Evolutionary conservation across 2,888 invertebrate genomes (phyloP), one percentile per base, ranked within the genome.

Genomic region (Timema podura): DNA sequence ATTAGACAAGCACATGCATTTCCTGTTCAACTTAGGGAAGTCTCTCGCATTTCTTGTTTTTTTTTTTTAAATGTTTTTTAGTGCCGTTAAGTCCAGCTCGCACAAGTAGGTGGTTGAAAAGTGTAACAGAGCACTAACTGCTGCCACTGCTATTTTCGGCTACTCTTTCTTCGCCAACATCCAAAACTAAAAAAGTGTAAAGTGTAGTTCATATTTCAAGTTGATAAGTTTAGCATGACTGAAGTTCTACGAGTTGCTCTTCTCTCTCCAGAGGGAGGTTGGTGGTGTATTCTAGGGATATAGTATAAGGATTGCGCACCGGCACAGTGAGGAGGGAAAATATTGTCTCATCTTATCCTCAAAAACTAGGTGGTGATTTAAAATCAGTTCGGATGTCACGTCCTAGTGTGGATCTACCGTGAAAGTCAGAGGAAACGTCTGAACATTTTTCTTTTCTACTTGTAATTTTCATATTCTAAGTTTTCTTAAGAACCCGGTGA

Each of bases 251-350:
- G 59, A 59, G 59, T 10, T n/a, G n/a, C n/a, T n/a, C n/a, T n/a
- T n/a, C n/a, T n/a, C n/a, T n/a, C n/a, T n/a, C n/a, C n/a, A n/a
- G n/a, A n/a, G n/a, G n/a, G n/a, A n/a, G n/a, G n/a, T n/a, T n/a
- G n/a, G 59, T 59, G 59, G 59, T 59, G 59, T n/a, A 59, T 59
- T 59, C 59, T 59, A 30, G n/a, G n/a, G 59, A 59, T 30, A 10
- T 30, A n/a, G 59, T n/a, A 59, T 59, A 59, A n/a, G n/a, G n/a
- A 59, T 59, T 59, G 59, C n/a, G 8, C n/a, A 59, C 59, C n/a
- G 15, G 16, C 15, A 15, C 59, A 59, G 15, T 15, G 30, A 7
- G 15, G 11, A 57, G 15, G 10, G 13, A 13, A n/a, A 57, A 57
- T 57, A 57, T 6, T 57, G n/a, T 57, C 16, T 30, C 57, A n/a